These are phyloP conservation scores for Apis dorsata DNA, from an alignment of 1,140 invertebrate genomes.

Conservation along the genomic window DNA sequence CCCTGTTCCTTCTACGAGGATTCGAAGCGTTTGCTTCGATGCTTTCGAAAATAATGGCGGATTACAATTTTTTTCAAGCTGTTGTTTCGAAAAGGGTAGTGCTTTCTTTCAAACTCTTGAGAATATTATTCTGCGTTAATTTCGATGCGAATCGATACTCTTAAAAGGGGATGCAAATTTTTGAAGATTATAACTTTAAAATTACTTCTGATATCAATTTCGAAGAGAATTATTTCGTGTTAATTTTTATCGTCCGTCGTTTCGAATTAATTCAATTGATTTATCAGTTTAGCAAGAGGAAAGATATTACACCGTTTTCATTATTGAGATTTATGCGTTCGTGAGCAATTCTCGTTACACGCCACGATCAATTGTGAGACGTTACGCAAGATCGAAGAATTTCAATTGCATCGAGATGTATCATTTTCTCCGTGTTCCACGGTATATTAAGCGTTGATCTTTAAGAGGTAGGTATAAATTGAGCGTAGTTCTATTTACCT, in stretches of 20 bases:
- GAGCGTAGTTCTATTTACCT: conserved; percentile 77
- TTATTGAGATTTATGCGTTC: conserved; percentile 8
- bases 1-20: conserved; percentile 15
- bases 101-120: too few relatives aligned
- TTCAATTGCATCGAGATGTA: conserved; percentile 26
- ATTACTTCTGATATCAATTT: too few relatives aligned
- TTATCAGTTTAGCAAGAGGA: not conserved
- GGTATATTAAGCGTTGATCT: not conserved
- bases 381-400: conserved; percentile 5
- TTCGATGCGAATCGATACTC: too few relatives aligned
- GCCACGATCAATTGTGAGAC: not conserved
- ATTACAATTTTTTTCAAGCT: not conserved
- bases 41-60: not conserved
- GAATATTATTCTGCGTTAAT: too few relatives aligned
- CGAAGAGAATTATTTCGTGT: not conserved
- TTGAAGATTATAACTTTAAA: too few relatives aligned
- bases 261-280: not conserved
- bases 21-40: not conserved
- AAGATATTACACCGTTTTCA: not conserved
- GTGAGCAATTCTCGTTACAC: not conserved
- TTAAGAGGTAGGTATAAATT: not conserved
- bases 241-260: not conserved
- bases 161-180: too few relatives aligned
- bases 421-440: conserved; percentile 5
- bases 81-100: too few relatives aligned